phyloP scores from a whole-genome alignment of 1,140 invertebrate genomes.

The Drosophila pruinosa region DNA sequence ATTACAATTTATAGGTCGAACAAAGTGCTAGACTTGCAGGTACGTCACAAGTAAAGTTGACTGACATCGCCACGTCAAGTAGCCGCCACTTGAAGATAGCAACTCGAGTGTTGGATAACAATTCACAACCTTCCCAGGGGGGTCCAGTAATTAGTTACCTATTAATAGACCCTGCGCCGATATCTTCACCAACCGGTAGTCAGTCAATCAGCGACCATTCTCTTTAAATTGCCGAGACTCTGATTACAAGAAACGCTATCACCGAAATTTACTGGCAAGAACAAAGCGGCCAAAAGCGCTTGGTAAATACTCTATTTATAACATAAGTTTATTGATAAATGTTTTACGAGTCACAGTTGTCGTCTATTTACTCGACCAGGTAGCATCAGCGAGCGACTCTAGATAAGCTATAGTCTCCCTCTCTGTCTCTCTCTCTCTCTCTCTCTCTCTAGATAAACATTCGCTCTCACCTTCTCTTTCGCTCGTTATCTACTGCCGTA shows the following conservation, averaged over 20 bases:
- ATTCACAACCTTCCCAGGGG: not conserved
- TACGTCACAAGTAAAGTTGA: constrained; percentile 10
- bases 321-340: constrained; percentile 27
- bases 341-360: constrained; percentile 4
- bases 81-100: constrained; percentile 19
- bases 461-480: not conserved
- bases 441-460: not conserved
- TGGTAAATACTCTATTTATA: constrained; percentile 14
- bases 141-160: constrained; percentile 48
- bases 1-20: constrained; percentile 2
- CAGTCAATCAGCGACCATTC: constrained; percentile 10
- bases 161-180: constrained; percentile 57
- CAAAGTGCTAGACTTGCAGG: not conserved
- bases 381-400: constrained; percentile 34
- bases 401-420: constrained; percentile 43
- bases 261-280: not conserved
- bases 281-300: not conserved
- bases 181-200: constrained; percentile 30
- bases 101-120: not conserved
- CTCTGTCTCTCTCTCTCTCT: not conserved
- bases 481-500: not conserved
- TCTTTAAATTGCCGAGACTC: not conserved
- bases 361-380: not conserved
- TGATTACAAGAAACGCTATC: constrained; percentile 10
- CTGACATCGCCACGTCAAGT: constrained; percentile 13